Percentiles rank a stretch among this genome's conserved stretches.
phyloP scores from a whole-genome alignment of 2,113 vertebrate species.

The Argyrosomus japonicus region DNA sequence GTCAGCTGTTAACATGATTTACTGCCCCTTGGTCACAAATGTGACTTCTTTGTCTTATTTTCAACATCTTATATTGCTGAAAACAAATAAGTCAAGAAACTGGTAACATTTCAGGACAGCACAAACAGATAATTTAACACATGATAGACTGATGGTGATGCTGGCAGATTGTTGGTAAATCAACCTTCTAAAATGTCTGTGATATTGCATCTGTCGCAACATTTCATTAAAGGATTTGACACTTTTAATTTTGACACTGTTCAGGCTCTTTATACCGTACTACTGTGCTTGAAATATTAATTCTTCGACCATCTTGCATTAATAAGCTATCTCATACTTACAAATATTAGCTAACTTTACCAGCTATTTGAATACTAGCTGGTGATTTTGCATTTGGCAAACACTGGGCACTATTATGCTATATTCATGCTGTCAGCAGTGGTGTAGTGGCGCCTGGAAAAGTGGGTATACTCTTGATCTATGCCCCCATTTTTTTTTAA shows the following conservation, averaged over 20 bases:
- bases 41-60: constrained; percentile 10
- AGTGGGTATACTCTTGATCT: too few relatives aligned
- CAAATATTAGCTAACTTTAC: too few relatives aligned
- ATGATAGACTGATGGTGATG: background rate
- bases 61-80: background rate
- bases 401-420: background rate
- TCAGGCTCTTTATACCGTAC: background rate
- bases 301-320: background rate
- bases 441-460: too few relatives aligned
- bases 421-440: background rate
- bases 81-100: background rate
- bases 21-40: constrained; percentile 19
- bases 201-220: too few relatives aligned
- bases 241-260: too few relatives aligned
- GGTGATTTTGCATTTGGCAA: too few relatives aligned
- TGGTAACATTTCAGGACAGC: background rate
- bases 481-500: too few relatives aligned
- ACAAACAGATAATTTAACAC: background rate
- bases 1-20: constrained; percentile 38
- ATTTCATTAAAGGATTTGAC: background rate
- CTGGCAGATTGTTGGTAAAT: background rate
- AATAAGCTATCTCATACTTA: too few relatives aligned
- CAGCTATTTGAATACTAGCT: too few relatives aligned
- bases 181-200: background rate
- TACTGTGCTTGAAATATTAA: background rate